Percentiles rank a stretch among this genome's conserved stretches.
phyloP scores from a whole-genome alignment of 2,888 invertebrate genomes.

The Microctonus aethiopoides region DNA sequence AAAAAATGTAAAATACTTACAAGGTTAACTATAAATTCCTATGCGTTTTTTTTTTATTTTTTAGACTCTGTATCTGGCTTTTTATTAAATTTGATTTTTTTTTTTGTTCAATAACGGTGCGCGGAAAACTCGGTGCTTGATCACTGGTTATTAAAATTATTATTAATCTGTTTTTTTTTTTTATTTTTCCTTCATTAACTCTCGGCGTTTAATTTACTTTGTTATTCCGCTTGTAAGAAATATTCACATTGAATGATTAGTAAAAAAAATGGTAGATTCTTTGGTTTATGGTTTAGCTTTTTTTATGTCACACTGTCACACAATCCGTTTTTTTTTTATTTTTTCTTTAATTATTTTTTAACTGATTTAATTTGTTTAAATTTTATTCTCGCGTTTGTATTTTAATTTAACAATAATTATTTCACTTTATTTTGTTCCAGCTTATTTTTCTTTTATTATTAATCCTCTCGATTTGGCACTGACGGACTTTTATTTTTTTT shows the following conservation, averaged over 20 bases:
- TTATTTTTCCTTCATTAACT: slow-evolving; percentile 11
- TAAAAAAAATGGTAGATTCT: slow-evolving; percentile 67
- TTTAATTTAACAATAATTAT: slow-evolving; percentile 38
- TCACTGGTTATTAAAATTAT: slow-evolving; percentile 25
- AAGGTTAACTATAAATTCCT: slow-evolving; percentile 42
- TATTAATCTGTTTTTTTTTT: slow-evolving; percentile 12
- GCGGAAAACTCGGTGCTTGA: slow-evolving; percentile 36
- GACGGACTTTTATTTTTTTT: slow-evolving; percentile 60
- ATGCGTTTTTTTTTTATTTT: slow-evolving; percentile 27
- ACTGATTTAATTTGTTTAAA: slow-evolving; percentile 28
- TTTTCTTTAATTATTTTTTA: slow-evolving; percentile 37
- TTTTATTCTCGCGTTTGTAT: slow-evolving; percentile 27
- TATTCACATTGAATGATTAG: slow-evolving; percentile 59
- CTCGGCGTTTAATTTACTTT: slow-evolving; percentile 42
- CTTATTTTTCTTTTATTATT: slow-evolving; percentile 39
- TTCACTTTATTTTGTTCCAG: slow-evolving; percentile 36
- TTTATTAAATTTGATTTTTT: slow-evolving; percentile 27
- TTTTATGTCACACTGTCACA: slow-evolving; percentile 38
- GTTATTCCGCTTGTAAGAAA: slow-evolving; percentile 45
- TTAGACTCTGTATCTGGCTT: slow-evolving; percentile 27
- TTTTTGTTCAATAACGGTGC: slow-evolving; percentile 27
- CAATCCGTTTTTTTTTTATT: slow-evolving; percentile 28
- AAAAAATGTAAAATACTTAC: slow-evolving; percentile 45
- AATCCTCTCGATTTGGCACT: slow-evolving; percentile 64
- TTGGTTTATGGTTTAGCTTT: slow-evolving; percentile 64